Evolutionary conservation across 2,113 vertebrate genomes (phyloP).

Genomic region (Leptobrachium ailaonicum): DNA sequence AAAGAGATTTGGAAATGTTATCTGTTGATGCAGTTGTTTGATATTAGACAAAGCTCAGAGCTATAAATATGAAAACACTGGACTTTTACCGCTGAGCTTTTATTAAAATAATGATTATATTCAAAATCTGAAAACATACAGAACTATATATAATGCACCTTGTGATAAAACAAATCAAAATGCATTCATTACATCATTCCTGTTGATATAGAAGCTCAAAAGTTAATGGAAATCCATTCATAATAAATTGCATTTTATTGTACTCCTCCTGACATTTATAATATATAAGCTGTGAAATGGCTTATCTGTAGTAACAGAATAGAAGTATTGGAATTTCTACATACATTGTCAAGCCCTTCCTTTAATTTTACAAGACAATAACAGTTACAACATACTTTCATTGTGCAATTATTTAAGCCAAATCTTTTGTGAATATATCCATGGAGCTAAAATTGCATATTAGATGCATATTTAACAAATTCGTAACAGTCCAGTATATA

Average conservation of each 20-base stretch:
- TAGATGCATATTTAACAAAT: not conserved
- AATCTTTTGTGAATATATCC: not conserved
- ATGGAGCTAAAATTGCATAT: not conserved
- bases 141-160: conserved; percentile 15
- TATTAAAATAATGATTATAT: conserved; percentile 9
- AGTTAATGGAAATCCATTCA: conserved; percentile 45
- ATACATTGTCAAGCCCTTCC: conserved; percentile 3
- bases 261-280: conserved; percentile 35
- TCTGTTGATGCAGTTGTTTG: conserved; percentile 13
- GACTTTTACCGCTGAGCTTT: not conserved
- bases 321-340: conserved; percentile 7
- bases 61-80: conserved; percentile 20
- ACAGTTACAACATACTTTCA: not conserved
- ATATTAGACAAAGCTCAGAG: not conserved
- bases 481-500: not conserved
- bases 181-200: conserved; percentile 28
- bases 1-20: conserved; percentile 6
- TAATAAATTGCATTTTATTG: conserved; percentile 44
- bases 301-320: conserved; percentile 31
- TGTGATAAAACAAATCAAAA: conserved; percentile 23
- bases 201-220: conserved; percentile 15
- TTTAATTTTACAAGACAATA: conserved; percentile 18
- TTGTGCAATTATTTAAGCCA: conserved; percentile 11
- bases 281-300: conserved; percentile 26
- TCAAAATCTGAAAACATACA: conserved; percentile 2